phyloP scores from a whole-genome alignment of 2,888 invertebrate genomes.

The Drosophila atroscutellata region DNA sequence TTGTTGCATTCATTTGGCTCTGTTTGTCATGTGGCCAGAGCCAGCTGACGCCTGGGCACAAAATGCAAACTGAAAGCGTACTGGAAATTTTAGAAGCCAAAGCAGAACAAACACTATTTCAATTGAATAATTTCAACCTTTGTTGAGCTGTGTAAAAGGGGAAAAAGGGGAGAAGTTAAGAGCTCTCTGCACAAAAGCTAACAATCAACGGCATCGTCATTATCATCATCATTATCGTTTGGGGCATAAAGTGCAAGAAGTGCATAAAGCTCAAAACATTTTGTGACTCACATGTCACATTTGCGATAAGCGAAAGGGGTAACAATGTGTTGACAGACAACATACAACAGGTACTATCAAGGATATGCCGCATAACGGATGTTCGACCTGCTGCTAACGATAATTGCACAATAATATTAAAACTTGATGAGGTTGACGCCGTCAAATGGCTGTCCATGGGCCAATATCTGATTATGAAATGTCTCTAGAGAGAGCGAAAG shows the following conservation, averaged over 20 bases:
- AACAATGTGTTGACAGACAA: conserved; percentile 5
- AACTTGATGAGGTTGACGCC: conserved; percentile 65
- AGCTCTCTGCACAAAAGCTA: conserved; percentile 30
- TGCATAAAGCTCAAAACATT: conserved; percentile 58
- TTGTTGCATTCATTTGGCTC: conserved; percentile 24
- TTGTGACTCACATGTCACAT: conserved; percentile 60
- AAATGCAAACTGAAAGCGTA: conserved; percentile 27
- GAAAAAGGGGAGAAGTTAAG: neutral
- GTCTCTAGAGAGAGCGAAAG: neutral
- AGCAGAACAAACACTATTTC: conserved; percentile 69
- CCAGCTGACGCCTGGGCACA: conserved; percentile 53
- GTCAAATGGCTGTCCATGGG: conserved; percentile 16
- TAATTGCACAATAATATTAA: conserved; percentile 67
- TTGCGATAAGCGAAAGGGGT: conserved; percentile 57
- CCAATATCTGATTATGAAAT: conserved; percentile 44
- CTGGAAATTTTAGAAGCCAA: conserved; percentile 41
- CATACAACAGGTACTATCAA: neutral
- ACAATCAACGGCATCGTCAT: conserved; percentile 33
- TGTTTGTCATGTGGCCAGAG: conserved; percentile 64
- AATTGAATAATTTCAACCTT: conserved; percentile 67
- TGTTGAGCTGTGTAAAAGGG: neutral
- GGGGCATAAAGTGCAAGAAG: conserved; percentile 58
- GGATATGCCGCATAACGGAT: conserved; percentile 22
- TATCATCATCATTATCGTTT: conserved; percentile 8
- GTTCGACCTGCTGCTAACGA: conserved; percentile 21